A percentile compares a stretch with the other conserved stretches of the same genome.
Evolutionary conservation across 2,797 vertebrate species (phyloP).

Genomic region (Saguinus oedipus): DNA sequence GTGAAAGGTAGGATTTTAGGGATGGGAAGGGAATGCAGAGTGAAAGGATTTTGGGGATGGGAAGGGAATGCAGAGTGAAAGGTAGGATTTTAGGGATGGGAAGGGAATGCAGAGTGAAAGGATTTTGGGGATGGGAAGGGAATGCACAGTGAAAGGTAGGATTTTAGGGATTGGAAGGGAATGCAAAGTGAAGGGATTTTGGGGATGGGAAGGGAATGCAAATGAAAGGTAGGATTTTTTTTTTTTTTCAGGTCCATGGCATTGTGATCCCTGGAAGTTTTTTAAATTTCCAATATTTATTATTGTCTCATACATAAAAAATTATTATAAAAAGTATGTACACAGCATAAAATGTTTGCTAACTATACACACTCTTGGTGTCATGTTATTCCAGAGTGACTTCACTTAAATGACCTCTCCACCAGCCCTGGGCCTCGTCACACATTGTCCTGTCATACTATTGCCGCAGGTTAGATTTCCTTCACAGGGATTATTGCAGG

Average conservation of each 20-base stretch:
- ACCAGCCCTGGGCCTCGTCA: neutral
- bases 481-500: neutral
- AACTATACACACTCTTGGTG: neutral
- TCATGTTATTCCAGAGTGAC: neutral
- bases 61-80: too few species aligned
- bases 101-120: too few species aligned
- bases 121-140: too few species aligned
- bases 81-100: too few species aligned
- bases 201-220: too few species aligned
- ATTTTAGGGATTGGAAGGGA: too few species aligned
- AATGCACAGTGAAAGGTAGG: too few species aligned
- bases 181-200: too few species aligned
- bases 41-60: too few species aligned
- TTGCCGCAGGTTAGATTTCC: neutral
- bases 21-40: too few species aligned
- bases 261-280: neutral
- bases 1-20: too few species aligned
- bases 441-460: rapidly evolving
- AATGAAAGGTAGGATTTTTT: too few species aligned
- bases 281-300: neutral
- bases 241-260: neutral
- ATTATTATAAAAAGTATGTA: neutral
- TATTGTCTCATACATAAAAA: neutral
- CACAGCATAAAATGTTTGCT: neutral
- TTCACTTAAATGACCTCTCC: neutral